A percentile compares a stretch with the other conserved stretches of the same genome.
Conservation (phyloP, 2,797 vertebrate genomes). For the Acanthiza pusilla region DNA sequence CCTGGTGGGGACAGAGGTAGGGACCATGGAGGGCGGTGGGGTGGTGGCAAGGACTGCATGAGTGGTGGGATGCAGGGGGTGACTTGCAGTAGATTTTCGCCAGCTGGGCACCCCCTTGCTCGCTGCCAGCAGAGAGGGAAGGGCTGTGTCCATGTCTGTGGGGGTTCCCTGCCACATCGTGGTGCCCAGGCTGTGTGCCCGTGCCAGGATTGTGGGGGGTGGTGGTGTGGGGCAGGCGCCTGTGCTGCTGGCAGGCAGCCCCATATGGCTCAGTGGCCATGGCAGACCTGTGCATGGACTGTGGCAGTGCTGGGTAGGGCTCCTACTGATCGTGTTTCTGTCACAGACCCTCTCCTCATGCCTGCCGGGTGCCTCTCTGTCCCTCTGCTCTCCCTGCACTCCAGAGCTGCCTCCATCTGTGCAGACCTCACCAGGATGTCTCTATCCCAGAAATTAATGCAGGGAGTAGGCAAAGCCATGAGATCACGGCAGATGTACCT, state of each 20-base stretch:
- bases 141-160: rapidly evolving
- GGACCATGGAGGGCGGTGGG: rapidly evolving
- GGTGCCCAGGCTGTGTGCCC: not conserved
- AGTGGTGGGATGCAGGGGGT: not conserved
- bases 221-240: rapidly evolving
- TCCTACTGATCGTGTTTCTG: not conserved
- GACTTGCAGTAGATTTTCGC: not conserved
- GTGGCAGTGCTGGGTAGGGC: rapidly evolving
- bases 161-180: rapidly evolving
- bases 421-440: not conserved
- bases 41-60: not conserved
- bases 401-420: not conserved
- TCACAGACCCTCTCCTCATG: not conserved
- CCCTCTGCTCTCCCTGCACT: not conserved
- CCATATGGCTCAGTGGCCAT: rapidly evolving
- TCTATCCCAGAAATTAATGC: not conserved
- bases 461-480: not conserved
- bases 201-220: rapidly evolving
- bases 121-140: not conserved
- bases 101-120: not conserved
- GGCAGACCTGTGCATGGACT: not conserved
- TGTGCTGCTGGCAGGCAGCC: not conserved
- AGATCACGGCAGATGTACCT: not conserved
- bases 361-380: not conserved
- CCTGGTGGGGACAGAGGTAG: not conserved